phyloP scores from a whole-genome alignment of 2,113 vertebrate species.

The Brienomyrus brachyistius region DNA sequence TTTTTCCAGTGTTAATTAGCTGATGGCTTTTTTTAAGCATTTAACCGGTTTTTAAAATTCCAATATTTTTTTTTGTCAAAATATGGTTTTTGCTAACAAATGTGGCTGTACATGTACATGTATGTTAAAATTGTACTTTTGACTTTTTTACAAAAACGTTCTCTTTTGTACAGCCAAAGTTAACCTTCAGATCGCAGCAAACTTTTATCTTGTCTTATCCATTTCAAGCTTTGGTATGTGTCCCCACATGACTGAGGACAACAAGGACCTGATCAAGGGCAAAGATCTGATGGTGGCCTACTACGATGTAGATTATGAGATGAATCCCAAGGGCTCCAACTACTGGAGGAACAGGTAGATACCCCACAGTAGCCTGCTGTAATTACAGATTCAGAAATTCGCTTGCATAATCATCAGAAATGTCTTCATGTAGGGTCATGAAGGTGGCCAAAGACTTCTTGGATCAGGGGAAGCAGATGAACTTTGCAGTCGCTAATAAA shows the following conservation, averaged over 20 bases:
- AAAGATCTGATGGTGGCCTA: constrained; percentile 90
- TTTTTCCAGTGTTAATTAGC: not conserved
- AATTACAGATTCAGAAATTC: not conserved
- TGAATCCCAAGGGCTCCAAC: constrained; percentile 96
- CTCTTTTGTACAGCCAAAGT: not conserved
- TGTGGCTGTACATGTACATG: not conserved
- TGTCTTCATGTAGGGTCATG: constrained; percentile 73
- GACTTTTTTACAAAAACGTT: not conserved
- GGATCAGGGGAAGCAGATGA: constrained; percentile 79
- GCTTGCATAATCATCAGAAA: not conserved
- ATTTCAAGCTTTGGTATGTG: constrained; percentile 82
- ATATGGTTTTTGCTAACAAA: not conserved
- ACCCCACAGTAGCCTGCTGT: not conserved
- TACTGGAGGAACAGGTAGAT: constrained; percentile 95
- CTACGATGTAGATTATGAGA: constrained; percentile 91
- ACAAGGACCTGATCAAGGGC: constrained; percentile 85
- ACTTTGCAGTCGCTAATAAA: constrained; percentile 82
- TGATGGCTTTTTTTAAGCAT: not conserved
- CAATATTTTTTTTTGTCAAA: not conserved
- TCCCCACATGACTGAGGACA: constrained; percentile 93
- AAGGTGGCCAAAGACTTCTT: constrained; percentile 88
- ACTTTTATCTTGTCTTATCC: not conserved
- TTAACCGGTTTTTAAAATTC: not conserved
- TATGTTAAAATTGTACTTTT: not conserved
- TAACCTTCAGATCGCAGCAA: not conserved